Evolutionary conservation across 2,797 vertebrate genomes (phyloP), one percentile per base, ranked within the genome.

Genomic region (Taenioides sp.): DNA sequence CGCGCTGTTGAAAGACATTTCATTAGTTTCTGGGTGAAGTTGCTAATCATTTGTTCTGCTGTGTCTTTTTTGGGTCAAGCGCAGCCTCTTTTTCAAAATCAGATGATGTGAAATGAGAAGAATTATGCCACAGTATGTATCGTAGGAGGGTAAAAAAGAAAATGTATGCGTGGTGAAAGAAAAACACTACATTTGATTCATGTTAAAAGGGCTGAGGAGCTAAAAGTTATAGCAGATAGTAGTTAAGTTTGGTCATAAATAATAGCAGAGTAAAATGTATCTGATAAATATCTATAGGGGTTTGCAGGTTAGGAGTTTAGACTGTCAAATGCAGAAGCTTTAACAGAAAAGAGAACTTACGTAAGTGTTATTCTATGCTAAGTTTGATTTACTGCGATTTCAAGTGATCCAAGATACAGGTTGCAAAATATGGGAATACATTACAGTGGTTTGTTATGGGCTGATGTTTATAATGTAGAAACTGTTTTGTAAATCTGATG

Each of bases 1-100:
- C 90, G 92, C 89, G 87, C 87, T 85, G 84, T 85, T 88, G 88
- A 91, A 84, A 86, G 90, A 92, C 86, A 76, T 93, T 91, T 91
- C 91, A 92, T 94, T 92, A 92, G 82, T 90, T 87, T 80, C 79
- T 80, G 78, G 87, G 86, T 89, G 86, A 93, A 88, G 87, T 82
- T 67, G 87, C 83, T 77, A 88, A 85, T 87, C 88, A 88, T 89
- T 84, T 84, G 74, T 85, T 88, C 84, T 88, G 71, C 34, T 25
- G 47, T 47, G 80, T 86, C 81, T 84, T 87, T 81, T 75, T 75
- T 83, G 78, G 79, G 86, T 90, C 84, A 86, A 59, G 75, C 37
- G 49, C 23, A 60, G 70, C 70, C 67, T 63, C 77, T 64, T 77
- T 85, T 80, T 77, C 70, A 58, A 50, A 54, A 11, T 37, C 57